Evolutionary conservation across 2,888 invertebrate species (phyloP).

Genomic region (Dicycla oo): DNA sequence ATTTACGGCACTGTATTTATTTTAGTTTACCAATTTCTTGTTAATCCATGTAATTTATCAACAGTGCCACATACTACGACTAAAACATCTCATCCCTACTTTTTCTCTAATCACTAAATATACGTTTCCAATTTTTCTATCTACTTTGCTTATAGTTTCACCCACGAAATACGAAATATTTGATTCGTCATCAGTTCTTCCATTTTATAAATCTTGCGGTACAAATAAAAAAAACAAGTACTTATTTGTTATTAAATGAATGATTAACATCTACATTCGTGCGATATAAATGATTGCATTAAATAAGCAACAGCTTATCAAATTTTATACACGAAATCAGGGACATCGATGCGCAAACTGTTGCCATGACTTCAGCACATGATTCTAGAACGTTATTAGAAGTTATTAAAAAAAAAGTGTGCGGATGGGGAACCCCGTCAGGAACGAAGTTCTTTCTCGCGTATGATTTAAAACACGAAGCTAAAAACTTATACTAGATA

Average conservation of each 20-base stretch:
- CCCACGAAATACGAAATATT: conserved; percentile 8
- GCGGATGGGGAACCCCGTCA: too few species aligned
- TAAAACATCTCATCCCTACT: conserved; percentile 13
- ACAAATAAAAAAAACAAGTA: conserved; percentile 49
- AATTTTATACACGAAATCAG: too few species aligned
- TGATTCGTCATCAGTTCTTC: conserved; percentile 31
- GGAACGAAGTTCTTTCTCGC: too few species aligned
- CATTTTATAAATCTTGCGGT: conserved; percentile 49
- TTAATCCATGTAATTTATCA: background rate
- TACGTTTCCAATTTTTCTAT: background rate
- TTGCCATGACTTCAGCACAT: background rate
- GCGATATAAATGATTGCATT: background rate
- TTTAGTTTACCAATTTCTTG: background rate
- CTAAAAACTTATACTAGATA: too few species aligned
- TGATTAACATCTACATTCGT: conserved; percentile 47
- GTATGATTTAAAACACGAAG: too few species aligned
- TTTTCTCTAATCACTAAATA: background rate
- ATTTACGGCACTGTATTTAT: conserved; percentile 13
- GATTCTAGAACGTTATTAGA: too few species aligned
- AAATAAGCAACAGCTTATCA: background rate
- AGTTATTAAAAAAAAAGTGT: too few species aligned
- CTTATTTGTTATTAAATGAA: conserved; percentile 39
- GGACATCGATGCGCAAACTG: too few species aligned
- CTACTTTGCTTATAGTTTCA: background rate
- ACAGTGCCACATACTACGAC: conserved; percentile 41